Base-by-base conservation (phyloP, 2,113 vertebrate genomes). In the Nibea albiflora region DNA sequence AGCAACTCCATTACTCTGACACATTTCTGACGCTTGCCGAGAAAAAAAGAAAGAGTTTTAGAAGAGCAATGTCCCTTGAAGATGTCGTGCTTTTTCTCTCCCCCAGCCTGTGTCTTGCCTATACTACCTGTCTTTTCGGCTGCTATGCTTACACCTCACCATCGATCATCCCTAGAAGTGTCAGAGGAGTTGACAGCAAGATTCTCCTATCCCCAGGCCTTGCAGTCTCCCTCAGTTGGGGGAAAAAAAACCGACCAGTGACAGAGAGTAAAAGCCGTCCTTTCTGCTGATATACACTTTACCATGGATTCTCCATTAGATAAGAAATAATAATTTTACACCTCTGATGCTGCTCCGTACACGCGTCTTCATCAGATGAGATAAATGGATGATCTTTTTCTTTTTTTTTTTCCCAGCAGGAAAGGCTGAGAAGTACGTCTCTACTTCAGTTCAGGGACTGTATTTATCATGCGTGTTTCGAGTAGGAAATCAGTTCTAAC, bases 1-100 rank as follows among this genome's bases (percentile, higher is more conserved):
- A 75, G 85, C 91, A 90, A 93, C 88, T 94, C 94, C 91, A 93
- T 95, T 95, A 93, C 93, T 94, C 53, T 84, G 93, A 95, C 94
- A 93, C 93, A 85, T 91, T 94, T 94, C 92, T 94, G 94, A 87
- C 49, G 76, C 82, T 79, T 28, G 24, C 68, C 24, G 28, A 68
- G 83, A 78, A 57, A 39, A 39, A 75, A 76, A 77, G 77, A 81
- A 61, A 82, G 76, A 84, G 6, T 81, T 86, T 88, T 31, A 58
- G 78, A 63, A 50, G 79, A 80, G 78, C 81, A 57, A 54, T 57
- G 79, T 90, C 79, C 90, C 80, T 52, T 78, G 85, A 88, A 88
- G 80, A 63, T 50, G 76, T 64, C 80, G 70, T 22, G 80, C 69
- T 80, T 71, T 62, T 26, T 35, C 15, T 26, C 31, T 19, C n/a